Conservation (phyloP, 2,797 vertebrate species). For the Stomatorhinus walkeri region DNA sequence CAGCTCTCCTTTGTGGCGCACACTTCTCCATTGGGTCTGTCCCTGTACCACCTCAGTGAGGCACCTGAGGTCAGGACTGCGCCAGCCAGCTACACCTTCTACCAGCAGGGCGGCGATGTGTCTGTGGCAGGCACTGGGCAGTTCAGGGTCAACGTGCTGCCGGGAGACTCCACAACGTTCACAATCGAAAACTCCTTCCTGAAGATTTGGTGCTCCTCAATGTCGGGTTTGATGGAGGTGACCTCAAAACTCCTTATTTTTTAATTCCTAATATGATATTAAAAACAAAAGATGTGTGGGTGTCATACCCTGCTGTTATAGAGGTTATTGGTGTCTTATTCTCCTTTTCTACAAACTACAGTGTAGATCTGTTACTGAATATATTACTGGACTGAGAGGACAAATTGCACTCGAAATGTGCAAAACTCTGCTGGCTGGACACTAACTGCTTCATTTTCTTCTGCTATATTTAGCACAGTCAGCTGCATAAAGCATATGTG, state of each 20-base stretch:
- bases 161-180: constrained; percentile 50
- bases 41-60: constrained; percentile 67
- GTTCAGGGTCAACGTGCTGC: constrained; percentile 63
- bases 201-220: constrained; percentile 63
- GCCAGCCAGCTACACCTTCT: constrained; percentile 60
- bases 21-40: constrained; percentile 69
- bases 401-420: not conserved
- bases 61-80: constrained; percentile 50
- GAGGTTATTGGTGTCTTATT: not conserved
- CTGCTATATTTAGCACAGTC: not conserved
- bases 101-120: constrained; percentile 39
- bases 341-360: not conserved
- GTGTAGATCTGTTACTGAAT: not conserved
- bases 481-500: not conserved
- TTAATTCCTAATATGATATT: not conserved
- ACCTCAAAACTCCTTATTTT: constrained; percentile 10
- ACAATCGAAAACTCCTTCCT: constrained; percentile 72
- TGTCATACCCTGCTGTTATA: not conserved
- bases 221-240: constrained; percentile 78
- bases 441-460: not conserved
- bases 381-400: not conserved
- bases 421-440: not conserved
- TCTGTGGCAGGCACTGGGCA: constrained; percentile 38
- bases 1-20: constrained; percentile 75
- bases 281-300: not conserved